These are phyloP conservation scores for Pollimyrus isidori DNA, from an alignment of 2,113 vertebrate genomes.

Conservation along the genomic window DNA sequence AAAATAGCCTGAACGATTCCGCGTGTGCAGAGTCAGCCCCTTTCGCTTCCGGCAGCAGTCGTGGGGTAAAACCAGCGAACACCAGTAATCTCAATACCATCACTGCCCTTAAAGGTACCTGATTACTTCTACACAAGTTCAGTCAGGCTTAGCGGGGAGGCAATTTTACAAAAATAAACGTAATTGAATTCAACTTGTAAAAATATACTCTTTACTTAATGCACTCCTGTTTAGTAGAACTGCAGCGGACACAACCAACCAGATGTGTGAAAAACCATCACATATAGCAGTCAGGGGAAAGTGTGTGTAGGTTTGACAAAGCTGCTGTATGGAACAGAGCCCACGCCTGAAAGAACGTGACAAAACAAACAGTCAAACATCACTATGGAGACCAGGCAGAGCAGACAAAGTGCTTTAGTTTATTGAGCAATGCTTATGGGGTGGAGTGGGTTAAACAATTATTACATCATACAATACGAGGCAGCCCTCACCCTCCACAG, in stretches of 20 bases:
- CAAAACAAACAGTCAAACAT: neutral
- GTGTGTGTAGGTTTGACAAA: neutral
- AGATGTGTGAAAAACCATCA: neutral
- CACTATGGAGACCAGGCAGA: conserved; percentile 28
- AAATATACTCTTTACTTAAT: neutral
- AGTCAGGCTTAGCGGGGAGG: neutral
- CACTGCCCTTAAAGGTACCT: neutral
- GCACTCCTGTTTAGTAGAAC: neutral
- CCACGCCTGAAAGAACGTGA: too few species aligned
- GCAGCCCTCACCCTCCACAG: conserved; percentile 17
- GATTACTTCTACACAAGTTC: neutral
- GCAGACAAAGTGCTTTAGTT: conserved; percentile 70
- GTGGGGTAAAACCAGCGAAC: neutral
- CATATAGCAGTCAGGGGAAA: too few species aligned
- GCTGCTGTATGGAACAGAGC: neutral
- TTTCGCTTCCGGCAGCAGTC: neutral
- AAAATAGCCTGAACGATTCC: neutral
- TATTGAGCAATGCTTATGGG: conserved; percentile 61
- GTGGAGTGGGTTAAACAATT: conserved; percentile 50
- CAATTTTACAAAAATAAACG: neutral
- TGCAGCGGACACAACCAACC: neutral
- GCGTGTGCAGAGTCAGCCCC: neutral
- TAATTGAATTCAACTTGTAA: neutral
- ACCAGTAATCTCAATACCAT: neutral
- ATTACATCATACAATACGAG: conserved; percentile 21